phyloP scores from a whole-genome alignment of 2,888 invertebrate genomes.

The Callyntrura sp. region DNA sequence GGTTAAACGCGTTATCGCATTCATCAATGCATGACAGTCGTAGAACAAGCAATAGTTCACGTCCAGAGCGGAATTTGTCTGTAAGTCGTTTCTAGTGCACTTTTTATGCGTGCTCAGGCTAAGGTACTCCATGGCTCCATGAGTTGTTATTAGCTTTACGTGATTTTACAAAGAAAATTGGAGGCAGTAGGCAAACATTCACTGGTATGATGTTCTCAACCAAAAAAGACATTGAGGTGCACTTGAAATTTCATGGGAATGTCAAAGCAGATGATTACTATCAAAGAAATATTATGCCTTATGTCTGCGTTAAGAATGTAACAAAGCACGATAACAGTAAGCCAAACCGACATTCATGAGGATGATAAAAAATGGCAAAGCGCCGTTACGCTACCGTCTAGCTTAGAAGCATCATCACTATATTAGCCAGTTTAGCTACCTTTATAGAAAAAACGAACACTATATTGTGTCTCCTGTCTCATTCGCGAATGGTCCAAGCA shows the following conservation, averaged over 20 bases:
- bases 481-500: too few species aligned
- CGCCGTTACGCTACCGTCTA: too few species aligned
- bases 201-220: slow-evolving; percentile 18
- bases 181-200: slow-evolving; percentile 44
- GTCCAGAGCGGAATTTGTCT: too few species aligned
- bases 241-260: slow-evolving; percentile 77
- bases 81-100: too few species aligned
- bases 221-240: slow-evolving; percentile 68
- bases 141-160: slow-evolving; percentile 48
- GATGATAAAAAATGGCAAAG: too few species aligned
- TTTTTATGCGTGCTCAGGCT: too few species aligned
- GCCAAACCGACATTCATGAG: not conserved
- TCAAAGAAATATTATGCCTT: not conserved
- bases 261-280: slow-evolving; percentile 56
- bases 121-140: too few species aligned
- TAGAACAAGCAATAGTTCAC: too few species aligned
- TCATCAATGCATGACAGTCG: too few species aligned
- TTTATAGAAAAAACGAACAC: too few species aligned
- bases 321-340: not conserved
- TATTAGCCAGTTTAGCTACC: too few species aligned
- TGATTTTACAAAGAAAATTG: slow-evolving; percentile 68
- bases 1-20: not conserved
- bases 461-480: too few species aligned
- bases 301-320: not conserved
- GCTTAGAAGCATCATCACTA: not conserved